Conservation (phyloP, 1,140 invertebrate genomes). For the Panulirus ornatus region DNA sequence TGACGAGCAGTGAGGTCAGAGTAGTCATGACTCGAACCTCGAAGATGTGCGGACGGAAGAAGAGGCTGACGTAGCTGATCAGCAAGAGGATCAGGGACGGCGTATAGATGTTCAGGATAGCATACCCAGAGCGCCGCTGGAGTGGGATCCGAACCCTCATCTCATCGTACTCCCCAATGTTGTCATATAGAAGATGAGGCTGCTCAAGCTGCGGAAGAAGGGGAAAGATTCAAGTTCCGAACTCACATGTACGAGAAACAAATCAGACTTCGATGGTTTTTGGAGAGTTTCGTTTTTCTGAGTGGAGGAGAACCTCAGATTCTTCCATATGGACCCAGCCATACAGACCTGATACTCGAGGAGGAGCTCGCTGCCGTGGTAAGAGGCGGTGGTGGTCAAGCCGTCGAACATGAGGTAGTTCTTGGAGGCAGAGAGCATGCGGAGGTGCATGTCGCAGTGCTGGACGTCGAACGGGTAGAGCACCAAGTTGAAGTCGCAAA, state of each 20-base stretch:
- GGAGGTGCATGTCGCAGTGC: slow-evolving; percentile 63
- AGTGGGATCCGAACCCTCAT: slow-evolving; percentile 30
- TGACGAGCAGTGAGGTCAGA: slow-evolving; percentile 35
- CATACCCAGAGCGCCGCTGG: slow-evolving; percentile 17
- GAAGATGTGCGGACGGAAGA: slow-evolving; percentile 40
- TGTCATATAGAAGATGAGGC: slow-evolving; percentile 14
- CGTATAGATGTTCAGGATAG: slow-evolving; percentile 53
- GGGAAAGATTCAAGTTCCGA: too few species aligned
- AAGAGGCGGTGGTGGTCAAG: neutral
- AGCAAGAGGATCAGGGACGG: slow-evolving; percentile 51
- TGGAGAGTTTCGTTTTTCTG: too few species aligned
- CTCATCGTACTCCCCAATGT: slow-evolving; percentile 3
- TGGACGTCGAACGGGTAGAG: slow-evolving; percentile 71
- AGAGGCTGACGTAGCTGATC: slow-evolving; percentile 51
- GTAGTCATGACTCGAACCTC: slow-evolving; percentile 44
- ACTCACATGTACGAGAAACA: too few species aligned
- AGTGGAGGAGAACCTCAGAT: too few species aligned
- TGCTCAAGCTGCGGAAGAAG: neutral
- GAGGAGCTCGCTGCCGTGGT: slow-evolving; percentile 27
- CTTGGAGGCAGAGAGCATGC: slow-evolving; percentile 24
- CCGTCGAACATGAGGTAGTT: slow-evolving; percentile 21
- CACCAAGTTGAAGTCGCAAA: slow-evolving; percentile 65
- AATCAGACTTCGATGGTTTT: too few species aligned
- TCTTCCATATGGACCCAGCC: too few species aligned
- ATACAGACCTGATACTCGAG: slow-evolving; percentile 21